A percentile compares a stretch with the other conserved stretches of the same genome.
phyloP scores from a whole-genome alignment of 1,140 invertebrate genomes.

The Neoseiulus cucumeris region DNA sequence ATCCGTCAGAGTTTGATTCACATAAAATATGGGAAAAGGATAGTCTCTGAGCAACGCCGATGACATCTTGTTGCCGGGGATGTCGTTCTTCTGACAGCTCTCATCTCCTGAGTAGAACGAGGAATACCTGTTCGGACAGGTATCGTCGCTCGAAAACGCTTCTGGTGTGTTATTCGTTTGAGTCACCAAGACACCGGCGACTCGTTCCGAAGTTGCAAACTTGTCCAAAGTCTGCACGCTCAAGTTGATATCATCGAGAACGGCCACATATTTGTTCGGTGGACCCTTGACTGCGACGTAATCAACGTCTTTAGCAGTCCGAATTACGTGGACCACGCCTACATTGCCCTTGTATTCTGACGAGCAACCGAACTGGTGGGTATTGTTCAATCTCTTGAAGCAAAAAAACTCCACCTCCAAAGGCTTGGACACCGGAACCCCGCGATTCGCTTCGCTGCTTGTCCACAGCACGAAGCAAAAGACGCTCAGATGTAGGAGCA shows the following conservation, averaged over 20 bases:
- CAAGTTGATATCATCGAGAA: slow-evolving; percentile 25
- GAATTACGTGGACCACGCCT: slow-evolving; percentile 56
- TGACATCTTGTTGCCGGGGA: background rate
- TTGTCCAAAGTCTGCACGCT: slow-evolving; percentile 33
- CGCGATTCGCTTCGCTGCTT: background rate
- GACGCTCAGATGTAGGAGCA: too few relatives aligned
- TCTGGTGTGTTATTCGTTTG: slow-evolving; percentile 23
- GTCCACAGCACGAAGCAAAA: too few relatives aligned
- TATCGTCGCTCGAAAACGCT: background rate
- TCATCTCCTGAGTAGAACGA: background rate
- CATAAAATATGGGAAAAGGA: slow-evolving; percentile 19
- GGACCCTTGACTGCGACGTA: slow-evolving; percentile 47
- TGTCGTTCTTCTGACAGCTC: background rate
- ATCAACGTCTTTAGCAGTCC: slow-evolving; percentile 38
- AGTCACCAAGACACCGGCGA: slow-evolving; percentile 33
- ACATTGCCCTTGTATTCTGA: slow-evolving; percentile 43
- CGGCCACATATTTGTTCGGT: slow-evolving; percentile 1
- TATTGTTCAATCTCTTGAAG: slow-evolving; percentile 68
- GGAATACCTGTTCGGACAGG: background rate
- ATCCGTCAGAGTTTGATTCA: slow-evolving; percentile 24
- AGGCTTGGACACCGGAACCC: background rate
- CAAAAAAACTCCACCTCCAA: slow-evolving; percentile 45
- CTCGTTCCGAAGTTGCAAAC: slow-evolving; percentile 26
- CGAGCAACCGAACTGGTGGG: slow-evolving; percentile 74
- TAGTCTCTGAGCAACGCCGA: background rate